Conservation (phyloP, 2,888 invertebrate species). For the Rhimphoctona megacephalus region DNA sequence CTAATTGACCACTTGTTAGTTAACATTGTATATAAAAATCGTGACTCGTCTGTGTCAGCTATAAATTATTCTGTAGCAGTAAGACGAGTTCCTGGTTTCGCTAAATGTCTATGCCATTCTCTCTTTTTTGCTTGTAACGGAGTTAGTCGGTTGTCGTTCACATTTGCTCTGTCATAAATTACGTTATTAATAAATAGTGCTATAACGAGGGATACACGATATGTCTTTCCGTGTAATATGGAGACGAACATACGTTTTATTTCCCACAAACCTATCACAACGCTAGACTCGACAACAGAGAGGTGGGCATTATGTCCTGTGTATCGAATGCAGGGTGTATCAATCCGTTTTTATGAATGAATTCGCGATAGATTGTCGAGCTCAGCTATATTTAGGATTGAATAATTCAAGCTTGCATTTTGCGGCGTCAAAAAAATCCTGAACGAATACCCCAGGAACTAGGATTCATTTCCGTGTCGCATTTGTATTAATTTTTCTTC, state of each 20-base stretch:
- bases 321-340: background rate
- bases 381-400: constrained; percentile 8
- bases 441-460: background rate
- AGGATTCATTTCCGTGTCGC: background rate
- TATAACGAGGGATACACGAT: constrained; percentile 58
- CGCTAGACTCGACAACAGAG: background rate
- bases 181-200: constrained; percentile 63
- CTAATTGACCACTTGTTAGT: constrained; percentile 22
- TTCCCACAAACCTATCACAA: constrained; percentile 56
- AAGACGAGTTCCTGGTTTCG: constrained; percentile 26
- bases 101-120: constrained; percentile 33
- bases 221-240: constrained; percentile 56
- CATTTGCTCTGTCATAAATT: constrained; percentile 60
- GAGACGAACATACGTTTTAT: constrained; percentile 51
- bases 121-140: constrained; percentile 26
- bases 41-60: constrained; percentile 34
- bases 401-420: constrained; percentile 47
- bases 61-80: constrained; percentile 60
- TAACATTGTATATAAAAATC: constrained; percentile 34
- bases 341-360: background rate
- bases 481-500: constrained; percentile 16
- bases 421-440: background rate
- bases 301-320: background rate
- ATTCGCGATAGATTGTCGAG: constrained; percentile 29
- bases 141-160: constrained; percentile 52